These are phyloP conservation scores for Betta splendens DNA, from an alignment of 2,797 vertebrate species.

Conservation along the genomic window DNA sequence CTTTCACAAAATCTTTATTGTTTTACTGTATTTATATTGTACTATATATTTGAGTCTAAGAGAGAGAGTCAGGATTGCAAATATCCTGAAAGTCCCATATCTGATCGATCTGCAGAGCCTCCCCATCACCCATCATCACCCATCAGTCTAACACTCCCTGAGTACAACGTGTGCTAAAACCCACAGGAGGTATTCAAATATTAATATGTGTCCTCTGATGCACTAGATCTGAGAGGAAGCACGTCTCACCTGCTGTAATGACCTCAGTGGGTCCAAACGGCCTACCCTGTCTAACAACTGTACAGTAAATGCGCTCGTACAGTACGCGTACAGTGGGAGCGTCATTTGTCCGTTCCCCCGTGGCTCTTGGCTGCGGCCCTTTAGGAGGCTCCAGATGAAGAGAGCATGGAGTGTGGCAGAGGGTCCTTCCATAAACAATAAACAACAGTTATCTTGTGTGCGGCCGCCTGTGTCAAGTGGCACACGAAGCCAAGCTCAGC, in stretches of 20 bases:
- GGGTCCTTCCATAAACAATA: conserved; percentile 75
- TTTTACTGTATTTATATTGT: too few species aligned
- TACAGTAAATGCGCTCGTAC: conserved; percentile 43
- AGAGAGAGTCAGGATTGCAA: too few species aligned
- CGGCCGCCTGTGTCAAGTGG: conserved; percentile 72
- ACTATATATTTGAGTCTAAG: too few species aligned
- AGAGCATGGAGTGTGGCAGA: conserved; percentile 70
- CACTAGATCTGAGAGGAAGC: conserved; percentile 4
- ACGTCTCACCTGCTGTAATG: conserved; percentile 8
- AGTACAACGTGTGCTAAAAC: not conserved
- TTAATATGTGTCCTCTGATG: not conserved
- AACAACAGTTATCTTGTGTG: conserved; percentile 80
- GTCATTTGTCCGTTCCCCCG: conserved; percentile 36
- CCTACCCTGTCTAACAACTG: conserved; percentile 41
- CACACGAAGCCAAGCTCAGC: conserved; percentile 67
- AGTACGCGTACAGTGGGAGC: conserved; percentile 32
- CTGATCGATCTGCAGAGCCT: too few species aligned
- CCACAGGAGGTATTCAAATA: not conserved
- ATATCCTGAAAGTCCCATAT: too few species aligned
- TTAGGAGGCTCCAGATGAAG: conserved; percentile 67
- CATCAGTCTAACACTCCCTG: not conserved
- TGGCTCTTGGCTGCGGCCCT: conserved; percentile 55
- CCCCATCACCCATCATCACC: too few species aligned
- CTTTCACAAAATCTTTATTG: not conserved
- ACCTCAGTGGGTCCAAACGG: conserved; percentile 27